Conservation (phyloP, 2,113 vertebrate genomes). For the Casuarius casuarius region DNA sequence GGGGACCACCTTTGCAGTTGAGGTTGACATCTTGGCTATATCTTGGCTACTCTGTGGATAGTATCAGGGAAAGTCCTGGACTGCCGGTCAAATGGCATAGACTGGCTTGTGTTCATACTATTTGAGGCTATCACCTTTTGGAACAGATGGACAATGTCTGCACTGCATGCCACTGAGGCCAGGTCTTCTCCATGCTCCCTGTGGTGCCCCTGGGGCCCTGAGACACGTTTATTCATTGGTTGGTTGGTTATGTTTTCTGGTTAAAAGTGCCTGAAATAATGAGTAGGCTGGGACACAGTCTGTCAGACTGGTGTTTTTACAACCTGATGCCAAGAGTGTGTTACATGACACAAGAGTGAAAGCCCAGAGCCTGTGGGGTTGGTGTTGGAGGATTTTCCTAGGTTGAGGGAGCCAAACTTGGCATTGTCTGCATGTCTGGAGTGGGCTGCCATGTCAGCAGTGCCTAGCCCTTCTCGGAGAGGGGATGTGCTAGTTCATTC, state of each 20-base stretch:
- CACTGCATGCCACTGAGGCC: accelerated
- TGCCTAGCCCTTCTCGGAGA: background rate
- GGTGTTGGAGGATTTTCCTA: background rate
- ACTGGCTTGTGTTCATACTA: background rate
- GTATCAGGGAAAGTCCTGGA: background rate
- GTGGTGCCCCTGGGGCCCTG: background rate
- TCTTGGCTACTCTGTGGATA: background rate
- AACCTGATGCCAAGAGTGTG: background rate
- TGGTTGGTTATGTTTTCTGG: background rate
- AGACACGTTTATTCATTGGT: background rate
- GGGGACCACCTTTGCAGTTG: background rate
- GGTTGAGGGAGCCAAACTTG: background rate
- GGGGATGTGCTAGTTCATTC: background rate
- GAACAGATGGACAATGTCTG: background rate
- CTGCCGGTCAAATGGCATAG: background rate
- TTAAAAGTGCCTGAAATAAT: background rate
- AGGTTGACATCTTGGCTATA: background rate
- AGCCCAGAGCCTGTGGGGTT: background rate
- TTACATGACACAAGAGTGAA: background rate
- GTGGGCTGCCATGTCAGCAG: background rate
- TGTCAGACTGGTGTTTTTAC: background rate
- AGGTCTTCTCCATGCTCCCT: background rate
- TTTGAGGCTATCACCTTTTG: background rate
- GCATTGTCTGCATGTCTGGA: background rate
- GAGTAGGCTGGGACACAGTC: background rate